Percentiles rank a stretch among this genome's conserved stretches.
These are phyloP conservation scores for Lamellibrachia luymesi DNA, from an alignment of 1,140 invertebrate species.

Conservation along the genomic window DNA sequence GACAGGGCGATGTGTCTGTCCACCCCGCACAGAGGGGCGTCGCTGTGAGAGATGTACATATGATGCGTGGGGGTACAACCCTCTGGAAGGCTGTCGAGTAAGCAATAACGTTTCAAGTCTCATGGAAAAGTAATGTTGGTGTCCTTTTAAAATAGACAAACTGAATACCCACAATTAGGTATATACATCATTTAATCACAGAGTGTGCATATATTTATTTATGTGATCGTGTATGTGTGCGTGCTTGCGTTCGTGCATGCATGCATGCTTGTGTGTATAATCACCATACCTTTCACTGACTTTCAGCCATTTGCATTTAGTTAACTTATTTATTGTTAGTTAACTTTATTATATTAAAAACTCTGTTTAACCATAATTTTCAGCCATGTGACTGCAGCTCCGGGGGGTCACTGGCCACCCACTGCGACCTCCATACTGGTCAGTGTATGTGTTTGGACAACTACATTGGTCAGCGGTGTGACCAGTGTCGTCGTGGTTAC, in stretches of 20 bases:
- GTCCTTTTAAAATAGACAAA: background rate
- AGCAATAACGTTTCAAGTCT: background rate
- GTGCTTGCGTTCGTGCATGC: background rate
- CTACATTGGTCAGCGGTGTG: constrained; percentile 83
- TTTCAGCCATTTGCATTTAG: background rate
- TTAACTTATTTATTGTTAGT: background rate
- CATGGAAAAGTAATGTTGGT: background rate
- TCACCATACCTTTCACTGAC: background rate
- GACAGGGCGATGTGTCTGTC: constrained; percentile 74
- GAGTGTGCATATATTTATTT: no score
- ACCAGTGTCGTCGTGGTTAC: constrained; percentile 68
- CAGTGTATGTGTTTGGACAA: constrained; percentile 77
- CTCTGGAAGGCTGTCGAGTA: constrained; percentile 48
- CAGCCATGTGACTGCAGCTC: constrained; percentile 70
- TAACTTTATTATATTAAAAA: background rate
- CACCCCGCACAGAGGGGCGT: constrained; percentile 77
- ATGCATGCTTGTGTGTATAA: background rate
- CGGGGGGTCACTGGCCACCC: constrained; percentile 72
- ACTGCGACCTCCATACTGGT: constrained; percentile 72
- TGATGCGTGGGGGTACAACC: constrained; percentile 50
- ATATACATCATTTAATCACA: background rate
- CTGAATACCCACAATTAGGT: background rate
- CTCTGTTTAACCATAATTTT: constrained; percentile 59
- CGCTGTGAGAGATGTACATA: constrained; percentile 83
- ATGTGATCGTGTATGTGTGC: no score